Conservation (phyloP, 2,797 vertebrate genomes). For the Ficedula albicollis region DNA sequence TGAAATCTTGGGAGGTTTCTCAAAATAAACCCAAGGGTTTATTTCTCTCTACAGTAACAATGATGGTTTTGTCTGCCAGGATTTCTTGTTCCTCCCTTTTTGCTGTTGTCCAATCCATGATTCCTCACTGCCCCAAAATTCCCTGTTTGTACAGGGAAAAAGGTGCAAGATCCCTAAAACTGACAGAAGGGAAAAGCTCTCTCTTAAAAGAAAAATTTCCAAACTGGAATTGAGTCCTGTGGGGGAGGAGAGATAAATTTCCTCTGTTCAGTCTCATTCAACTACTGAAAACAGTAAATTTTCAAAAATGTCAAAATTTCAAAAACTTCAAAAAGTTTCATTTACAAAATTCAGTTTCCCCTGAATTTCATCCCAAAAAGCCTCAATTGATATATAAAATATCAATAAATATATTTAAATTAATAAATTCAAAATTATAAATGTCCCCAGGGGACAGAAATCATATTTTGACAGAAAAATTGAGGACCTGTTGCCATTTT, state of each 20-base stretch:
- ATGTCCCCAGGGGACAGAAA: neutral
- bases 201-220: neutral
- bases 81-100: neutral
- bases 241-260: neutral
- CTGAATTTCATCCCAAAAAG: neutral
- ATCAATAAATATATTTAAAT: no score
- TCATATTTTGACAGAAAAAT: neutral
- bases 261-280: neutral
- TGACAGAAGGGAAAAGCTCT: fast-evolving
- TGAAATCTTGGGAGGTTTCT: neutral
- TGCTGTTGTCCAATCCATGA: fast-evolving
- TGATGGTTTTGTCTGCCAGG: neutral
- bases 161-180: neutral
- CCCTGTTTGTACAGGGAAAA: neutral
- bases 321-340: no score
- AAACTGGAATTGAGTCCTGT: neutral
- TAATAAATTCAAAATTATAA: neutral
- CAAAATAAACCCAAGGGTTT: neutral
- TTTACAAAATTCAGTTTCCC: neutral
- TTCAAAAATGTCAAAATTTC: no score
- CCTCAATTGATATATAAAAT: no score
- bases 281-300: neutral
- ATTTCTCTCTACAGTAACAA: neutral
- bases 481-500: conserved; percentile 77
- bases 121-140: neutral